Percentiles rank a stretch among this genome's conserved stretches.
phyloP scores from a whole-genome alignment of 1,140 invertebrate species.

The Ceratosolen solmsi region DNA sequence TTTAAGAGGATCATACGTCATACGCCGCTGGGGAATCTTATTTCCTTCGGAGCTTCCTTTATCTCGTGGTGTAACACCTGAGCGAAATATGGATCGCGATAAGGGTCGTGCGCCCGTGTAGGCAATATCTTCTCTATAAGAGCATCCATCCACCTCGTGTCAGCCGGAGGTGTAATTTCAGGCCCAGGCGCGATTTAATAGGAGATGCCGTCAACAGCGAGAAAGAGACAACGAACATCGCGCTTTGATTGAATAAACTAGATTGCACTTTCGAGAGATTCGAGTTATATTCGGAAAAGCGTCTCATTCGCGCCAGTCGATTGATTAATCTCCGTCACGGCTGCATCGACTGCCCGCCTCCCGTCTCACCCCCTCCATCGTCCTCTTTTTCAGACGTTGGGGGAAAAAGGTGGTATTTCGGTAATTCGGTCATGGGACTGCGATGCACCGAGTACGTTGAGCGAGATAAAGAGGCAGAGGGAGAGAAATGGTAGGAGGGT shows the following conservation, averaged over 20 bases:
- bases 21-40: not conserved
- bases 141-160: conserved; percentile 23
- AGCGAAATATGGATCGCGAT: conserved; percentile 46
- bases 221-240: not conserved
- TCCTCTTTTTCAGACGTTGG: conserved; percentile 25
- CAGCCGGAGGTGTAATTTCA: too few species aligned
- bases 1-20: not conserved
- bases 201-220: conserved; percentile 40
- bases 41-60: not conserved
- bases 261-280: not conserved
- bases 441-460: conserved; percentile 18
- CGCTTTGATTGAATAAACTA: not conserved
- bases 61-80: not conserved
- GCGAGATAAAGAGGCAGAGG: conserved; percentile 33
- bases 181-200: not conserved
- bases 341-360: conserved; percentile 1
- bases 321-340: conserved; percentile 34
- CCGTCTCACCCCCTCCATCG: not conserved
- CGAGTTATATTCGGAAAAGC: conserved; percentile 30
- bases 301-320: conserved; percentile 46
- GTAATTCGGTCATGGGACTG: conserved; percentile 69
- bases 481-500: conserved; percentile 48
- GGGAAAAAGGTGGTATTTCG: conserved; percentile 65
- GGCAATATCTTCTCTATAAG: conserved; percentile 38
- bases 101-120: conserved; percentile 28